Conservation (phyloP, 2,113 vertebrate genomes). For the Camarhynchus parvulus region DNA sequence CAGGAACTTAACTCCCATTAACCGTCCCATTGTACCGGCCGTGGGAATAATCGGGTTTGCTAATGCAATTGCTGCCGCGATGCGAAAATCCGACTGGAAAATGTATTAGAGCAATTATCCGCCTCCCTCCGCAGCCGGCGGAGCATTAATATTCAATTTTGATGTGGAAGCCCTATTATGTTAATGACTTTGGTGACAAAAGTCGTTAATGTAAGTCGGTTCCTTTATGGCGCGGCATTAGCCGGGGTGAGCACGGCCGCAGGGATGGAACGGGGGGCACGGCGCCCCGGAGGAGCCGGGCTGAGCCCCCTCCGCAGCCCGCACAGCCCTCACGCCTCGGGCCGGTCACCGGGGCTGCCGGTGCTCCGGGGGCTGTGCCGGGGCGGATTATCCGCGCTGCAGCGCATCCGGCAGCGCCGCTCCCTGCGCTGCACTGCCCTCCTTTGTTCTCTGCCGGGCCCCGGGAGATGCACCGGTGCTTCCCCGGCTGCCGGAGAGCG, state of each 20-base stretch:
- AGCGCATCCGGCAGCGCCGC: slow-evolving; percentile 35
- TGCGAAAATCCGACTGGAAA: slow-evolving; percentile 70
- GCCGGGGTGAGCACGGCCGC: not conserved
- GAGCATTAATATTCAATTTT: slow-evolving; percentile 72
- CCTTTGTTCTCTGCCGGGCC: slow-evolving; percentile 58
- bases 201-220: slow-evolving; percentile 59
- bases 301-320: not conserved
- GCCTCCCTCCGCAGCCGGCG: slow-evolving; percentile 54
- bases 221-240: slow-evolving; percentile 2
- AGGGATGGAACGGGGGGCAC: not conserved
- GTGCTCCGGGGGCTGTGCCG: not conserved
- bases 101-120: slow-evolving; percentile 73
- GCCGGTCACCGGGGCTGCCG: not conserved
- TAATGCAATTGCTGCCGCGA: slow-evolving; percentile 54
- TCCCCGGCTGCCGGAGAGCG: not conserved
- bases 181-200: slow-evolving; percentile 71
- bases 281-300: fast-evolving
- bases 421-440: slow-evolving; percentile 55
- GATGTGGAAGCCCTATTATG: slow-evolving; percentile 70
- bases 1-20: slow-evolving; percentile 24
- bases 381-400: slow-evolving; percentile 29
- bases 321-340: fast-evolving
- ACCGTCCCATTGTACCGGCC: slow-evolving; percentile 27
- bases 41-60: slow-evolving; percentile 56
- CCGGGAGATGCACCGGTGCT: not conserved